Percentiles rank a stretch among this genome's conserved stretches.
Evolutionary conservation across 2,888 invertebrate species (phyloP).

Genomic region (Folsomia manolachei): DNA sequence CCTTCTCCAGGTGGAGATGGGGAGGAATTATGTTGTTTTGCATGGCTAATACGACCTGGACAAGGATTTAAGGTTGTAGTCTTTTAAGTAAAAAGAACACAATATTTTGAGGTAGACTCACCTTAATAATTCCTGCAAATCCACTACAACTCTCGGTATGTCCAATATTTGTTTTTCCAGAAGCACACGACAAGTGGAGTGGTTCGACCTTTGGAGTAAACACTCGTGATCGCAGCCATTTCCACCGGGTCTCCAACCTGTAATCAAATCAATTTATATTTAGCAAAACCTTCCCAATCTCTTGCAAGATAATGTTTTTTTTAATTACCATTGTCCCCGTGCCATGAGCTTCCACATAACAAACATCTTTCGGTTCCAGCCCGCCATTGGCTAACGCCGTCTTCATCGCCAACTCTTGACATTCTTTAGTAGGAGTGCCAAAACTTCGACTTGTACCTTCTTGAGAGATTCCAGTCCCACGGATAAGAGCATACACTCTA

Average conservation of each 20-base stretch:
- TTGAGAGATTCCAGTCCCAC: constrained; percentile 30
- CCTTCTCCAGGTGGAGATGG: constrained; percentile 28
- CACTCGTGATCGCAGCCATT: constrained; percentile 28
- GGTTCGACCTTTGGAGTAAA: constrained; percentile 23
- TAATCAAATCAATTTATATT: constrained; percentile 14
- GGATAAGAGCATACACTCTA: constrained; percentile 25
- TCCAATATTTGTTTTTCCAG: constrained; percentile 37
- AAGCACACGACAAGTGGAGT: constrained; percentile 30
- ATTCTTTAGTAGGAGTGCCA: constrained; percentile 33
- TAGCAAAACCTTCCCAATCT: too few relatives aligned
- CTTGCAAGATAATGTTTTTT: constrained; percentile 46
- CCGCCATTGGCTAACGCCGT: constrained; percentile 59
- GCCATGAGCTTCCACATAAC: constrained; percentile 95
- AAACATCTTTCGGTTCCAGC: constrained; percentile 75
- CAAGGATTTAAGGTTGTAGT: background rate
- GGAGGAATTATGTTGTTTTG: constrained; percentile 36
- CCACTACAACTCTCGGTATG: constrained; percentile 36
- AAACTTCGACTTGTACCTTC: constrained; percentile 31
- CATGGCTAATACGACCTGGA: constrained; percentile 33
- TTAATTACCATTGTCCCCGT: constrained; percentile 91
- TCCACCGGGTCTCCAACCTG: constrained; percentile 37
- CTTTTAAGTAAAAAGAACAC: background rate
- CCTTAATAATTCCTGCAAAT: constrained; percentile 34
- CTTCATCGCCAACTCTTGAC: constrained; percentile 31
- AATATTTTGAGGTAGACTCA: background rate